Evolutionary conservation across 2,797 vertebrate species (phyloP).

Genomic region (Myotis findleyi): DNA sequence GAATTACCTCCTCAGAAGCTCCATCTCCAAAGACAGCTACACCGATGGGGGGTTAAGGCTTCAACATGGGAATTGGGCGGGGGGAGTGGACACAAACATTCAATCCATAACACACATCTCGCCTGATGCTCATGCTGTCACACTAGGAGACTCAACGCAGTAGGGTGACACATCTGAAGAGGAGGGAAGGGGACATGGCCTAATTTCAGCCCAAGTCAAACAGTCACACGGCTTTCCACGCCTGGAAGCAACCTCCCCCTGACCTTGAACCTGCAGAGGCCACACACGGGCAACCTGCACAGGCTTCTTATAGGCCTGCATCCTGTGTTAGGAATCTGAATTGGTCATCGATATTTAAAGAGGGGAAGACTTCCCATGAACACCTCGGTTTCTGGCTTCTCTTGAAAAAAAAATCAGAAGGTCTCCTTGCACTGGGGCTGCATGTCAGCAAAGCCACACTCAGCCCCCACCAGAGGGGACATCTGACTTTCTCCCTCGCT

Average conservation of each 20-base stretch:
- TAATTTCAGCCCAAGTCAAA: not conserved
- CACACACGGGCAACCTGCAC: fast-evolving
- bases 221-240: not conserved
- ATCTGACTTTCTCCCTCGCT: fast-evolving
- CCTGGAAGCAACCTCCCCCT: not conserved
- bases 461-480: too few relatives aligned
- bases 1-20: not conserved
- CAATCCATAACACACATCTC: fast-evolving
- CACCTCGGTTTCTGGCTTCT: not conserved
- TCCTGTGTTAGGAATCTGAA: not conserved
- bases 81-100: not conserved
- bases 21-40: not conserved
- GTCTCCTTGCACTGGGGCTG: not conserved
- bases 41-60: not conserved
- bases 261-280: not conserved
- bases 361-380: not conserved
- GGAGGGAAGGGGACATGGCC: too few relatives aligned
- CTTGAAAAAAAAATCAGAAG: not conserved
- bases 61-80: fast-evolving
- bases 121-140: not conserved
- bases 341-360: not conserved
- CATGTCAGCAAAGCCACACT: fast-evolving
- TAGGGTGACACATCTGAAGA: fast-evolving
- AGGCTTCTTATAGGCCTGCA: not conserved
- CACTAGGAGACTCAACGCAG: not conserved